These are phyloP conservation scores for Larimichthys polyactis DNA, from an alignment of 2,113 vertebrate genomes.

Conservation along the genomic window DNA sequence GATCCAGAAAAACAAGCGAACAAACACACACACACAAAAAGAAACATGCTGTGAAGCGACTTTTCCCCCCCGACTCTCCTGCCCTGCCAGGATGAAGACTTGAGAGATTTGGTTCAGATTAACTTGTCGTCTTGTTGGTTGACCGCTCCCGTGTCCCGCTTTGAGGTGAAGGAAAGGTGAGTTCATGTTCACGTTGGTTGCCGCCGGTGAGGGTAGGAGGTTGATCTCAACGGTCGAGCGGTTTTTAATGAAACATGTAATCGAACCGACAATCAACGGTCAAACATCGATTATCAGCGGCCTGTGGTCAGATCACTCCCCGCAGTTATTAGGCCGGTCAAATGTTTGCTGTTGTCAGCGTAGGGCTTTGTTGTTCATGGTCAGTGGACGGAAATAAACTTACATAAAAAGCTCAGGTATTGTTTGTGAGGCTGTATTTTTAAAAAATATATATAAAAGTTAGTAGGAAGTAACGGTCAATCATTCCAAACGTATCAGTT, in stretches of 20 bases:
- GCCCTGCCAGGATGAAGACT: conserved; percentile 72
- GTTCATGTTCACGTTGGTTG: conserved; percentile 13
- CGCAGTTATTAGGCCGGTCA: not conserved
- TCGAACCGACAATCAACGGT: not conserved
- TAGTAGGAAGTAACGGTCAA: conserved; percentile 53
- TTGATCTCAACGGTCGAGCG: conserved; percentile 19
- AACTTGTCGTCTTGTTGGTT: conserved; percentile 42
- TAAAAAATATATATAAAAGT: not conserved
- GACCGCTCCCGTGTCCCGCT: conserved; percentile 43
- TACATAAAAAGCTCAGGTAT: not conserved
- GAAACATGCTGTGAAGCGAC: conserved; percentile 56
- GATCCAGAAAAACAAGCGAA: conserved; percentile 1
- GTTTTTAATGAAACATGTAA: conserved; percentile 37
- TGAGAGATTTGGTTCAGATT: conserved; percentile 54
- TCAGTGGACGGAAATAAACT: too few species aligned
- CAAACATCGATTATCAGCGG: not conserved
- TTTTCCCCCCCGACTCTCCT: not conserved
- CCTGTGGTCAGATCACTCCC: conserved; percentile 12
- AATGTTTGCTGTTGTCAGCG: not conserved
- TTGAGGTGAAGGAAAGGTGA: conserved; percentile 68
- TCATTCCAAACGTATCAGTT: not conserved
- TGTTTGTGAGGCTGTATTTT: conserved; percentile 1
- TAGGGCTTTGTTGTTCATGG: too few species aligned
- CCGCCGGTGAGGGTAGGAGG: too few species aligned
- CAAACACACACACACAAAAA: not conserved